Evolutionary conservation across 2,113 vertebrate genomes (phyloP).

Genomic region (Anhinga rufa): DNA sequence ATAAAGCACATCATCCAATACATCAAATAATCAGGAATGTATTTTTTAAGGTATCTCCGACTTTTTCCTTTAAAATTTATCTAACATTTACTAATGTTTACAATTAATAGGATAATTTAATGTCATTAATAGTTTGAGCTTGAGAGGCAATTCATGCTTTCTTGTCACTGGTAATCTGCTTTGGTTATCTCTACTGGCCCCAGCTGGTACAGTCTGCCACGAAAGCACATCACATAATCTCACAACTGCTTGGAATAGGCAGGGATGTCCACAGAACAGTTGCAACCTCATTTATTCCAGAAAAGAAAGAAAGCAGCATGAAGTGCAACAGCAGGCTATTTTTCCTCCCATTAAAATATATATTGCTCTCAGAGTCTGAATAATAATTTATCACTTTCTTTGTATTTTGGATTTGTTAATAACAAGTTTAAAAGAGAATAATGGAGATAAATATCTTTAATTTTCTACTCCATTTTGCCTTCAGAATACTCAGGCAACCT

Average conservation of each 20-base stretch:
- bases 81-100: neutral
- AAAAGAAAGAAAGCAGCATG: neutral
- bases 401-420: slow-evolving; percentile 40
- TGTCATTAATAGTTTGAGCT: neutral
- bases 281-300: neutral
- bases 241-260: neutral
- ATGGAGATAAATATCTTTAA: slow-evolving; percentile 71
- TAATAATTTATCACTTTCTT: slow-evolving; percentile 27
- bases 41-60: neutral
- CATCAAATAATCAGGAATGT: neutral
- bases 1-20: neutral
- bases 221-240: neutral
- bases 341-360: neutral
- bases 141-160: neutral
- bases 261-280: neutral
- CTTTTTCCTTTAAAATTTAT: neutral
- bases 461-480: slow-evolving; percentile 64
- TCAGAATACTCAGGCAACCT: slow-evolving; percentile 16
- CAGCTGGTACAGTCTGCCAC: neutral
- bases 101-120: neutral
- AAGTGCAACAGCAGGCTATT: neutral
- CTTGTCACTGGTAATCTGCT: neutral
- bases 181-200: neutral
- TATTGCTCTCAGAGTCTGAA: neutral
- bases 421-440: slow-evolving; percentile 54